These are phyloP conservation scores for Saguinus imperator DNA, from an alignment of 2,113 vertebrate genomes.

Conservation along the genomic window DNA sequence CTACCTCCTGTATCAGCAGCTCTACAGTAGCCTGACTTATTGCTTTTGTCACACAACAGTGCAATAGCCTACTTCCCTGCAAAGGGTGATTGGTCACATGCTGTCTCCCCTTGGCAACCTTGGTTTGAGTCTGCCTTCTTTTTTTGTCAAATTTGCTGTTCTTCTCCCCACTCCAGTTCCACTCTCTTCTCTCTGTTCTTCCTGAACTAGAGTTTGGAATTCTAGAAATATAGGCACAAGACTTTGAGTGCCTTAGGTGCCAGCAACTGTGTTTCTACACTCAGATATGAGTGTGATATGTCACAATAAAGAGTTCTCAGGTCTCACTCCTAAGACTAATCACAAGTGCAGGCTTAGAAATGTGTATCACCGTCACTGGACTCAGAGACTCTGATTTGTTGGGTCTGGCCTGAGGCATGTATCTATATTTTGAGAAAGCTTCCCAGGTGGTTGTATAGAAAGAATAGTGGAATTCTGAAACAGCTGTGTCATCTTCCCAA, in stretches of 20 bases:
- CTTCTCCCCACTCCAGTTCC: not conserved
- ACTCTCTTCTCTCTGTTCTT: not conserved
- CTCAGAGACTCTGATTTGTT: not conserved
- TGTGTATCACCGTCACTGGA: accelerated
- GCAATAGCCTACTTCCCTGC: not conserved
- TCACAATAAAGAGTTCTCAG: not conserved
- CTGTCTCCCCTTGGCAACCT: not conserved
- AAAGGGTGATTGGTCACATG: no score
- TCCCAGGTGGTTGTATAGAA: not conserved
- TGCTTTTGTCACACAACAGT: not conserved
- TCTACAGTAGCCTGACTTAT: not conserved
- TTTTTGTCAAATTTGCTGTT: not conserved
- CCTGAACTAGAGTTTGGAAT: not conserved
- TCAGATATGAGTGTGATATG: not conserved
- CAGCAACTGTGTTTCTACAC: not conserved
- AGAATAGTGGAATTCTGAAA: conserved; percentile 17
- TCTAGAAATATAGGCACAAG: not conserved
- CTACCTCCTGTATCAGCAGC: not conserved
- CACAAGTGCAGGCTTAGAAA: not conserved
- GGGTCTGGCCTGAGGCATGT: not conserved
- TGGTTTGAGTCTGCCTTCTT: not conserved
- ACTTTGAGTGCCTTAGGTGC: not conserved
- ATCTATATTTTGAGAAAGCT: not conserved
- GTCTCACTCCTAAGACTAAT: not conserved
- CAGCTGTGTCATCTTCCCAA: not conserved